These are phyloP conservation scores for Patiria pectinifera DNA, from an alignment of 53 echinoderm and acorn worm genomes.

Conservation along the genomic window DNA sequence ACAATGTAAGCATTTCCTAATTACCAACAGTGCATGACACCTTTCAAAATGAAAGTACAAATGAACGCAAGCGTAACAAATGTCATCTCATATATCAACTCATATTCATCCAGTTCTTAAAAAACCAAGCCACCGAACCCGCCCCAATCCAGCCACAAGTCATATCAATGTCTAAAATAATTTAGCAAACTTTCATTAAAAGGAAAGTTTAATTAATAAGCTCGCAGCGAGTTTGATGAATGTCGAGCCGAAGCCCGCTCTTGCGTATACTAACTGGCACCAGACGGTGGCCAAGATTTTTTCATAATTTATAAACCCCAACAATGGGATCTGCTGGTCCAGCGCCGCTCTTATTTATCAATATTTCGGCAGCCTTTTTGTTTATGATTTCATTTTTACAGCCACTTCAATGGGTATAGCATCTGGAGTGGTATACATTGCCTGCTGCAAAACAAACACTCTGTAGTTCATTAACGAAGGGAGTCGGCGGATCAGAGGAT, in stretches of 20 bases:
- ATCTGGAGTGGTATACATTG: neutral
- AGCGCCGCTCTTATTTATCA: neutral
- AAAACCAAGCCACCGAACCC: neutral
- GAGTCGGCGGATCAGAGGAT: neutral
- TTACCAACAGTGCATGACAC: neutral
- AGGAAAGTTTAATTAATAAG: neutral
- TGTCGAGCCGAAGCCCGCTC: neutral
- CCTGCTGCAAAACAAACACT: neutral
- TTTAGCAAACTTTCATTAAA: neutral
- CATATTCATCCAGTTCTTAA: neutral
- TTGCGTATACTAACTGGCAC: neutral
- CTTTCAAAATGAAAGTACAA: neutral
- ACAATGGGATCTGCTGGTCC: slow-evolving; percentile 10
- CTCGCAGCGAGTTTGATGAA: neutral
- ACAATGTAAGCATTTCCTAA: too few species aligned
- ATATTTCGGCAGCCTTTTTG: neutral
- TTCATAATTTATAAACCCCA: neutral
- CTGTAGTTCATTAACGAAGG: neutral
- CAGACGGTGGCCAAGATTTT: neutral
- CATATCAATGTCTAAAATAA: neutral
- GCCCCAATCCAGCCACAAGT: neutral
- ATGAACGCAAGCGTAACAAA: neutral
- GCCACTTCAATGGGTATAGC: neutral
- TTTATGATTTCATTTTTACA: neutral
- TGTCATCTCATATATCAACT: neutral